These are phyloP conservation scores for Hirtodrosophila cameraria DNA, from an alignment of 2,888 invertebrate genomes.

Conservation along the genomic window DNA sequence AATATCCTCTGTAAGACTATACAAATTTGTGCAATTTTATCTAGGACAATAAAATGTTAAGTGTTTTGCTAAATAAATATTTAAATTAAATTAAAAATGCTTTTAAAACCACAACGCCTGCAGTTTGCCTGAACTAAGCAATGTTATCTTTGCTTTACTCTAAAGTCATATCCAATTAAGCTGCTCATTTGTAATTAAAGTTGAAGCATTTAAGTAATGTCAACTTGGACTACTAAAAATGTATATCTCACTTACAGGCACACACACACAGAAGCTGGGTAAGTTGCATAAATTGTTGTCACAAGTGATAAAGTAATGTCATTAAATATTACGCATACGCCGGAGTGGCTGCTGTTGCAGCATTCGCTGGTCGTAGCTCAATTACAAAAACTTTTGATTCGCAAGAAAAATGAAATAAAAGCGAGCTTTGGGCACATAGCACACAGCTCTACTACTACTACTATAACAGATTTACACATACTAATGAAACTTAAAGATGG, in stretches of 20 bases:
- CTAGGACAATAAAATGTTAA: no score
- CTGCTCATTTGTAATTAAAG: constrained; percentile 47
- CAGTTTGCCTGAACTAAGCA: background rate
- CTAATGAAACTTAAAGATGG: constrained; percentile 74
- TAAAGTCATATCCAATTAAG: constrained; percentile 22
- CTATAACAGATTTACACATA: constrained; percentile 58
- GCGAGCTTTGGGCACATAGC: constrained; percentile 15
- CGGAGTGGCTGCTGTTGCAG: constrained; percentile 13
- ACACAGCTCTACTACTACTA: constrained; percentile 11
- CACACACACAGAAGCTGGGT: background rate
- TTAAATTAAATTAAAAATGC: no score
- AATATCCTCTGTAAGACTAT: no score
- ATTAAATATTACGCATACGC: constrained; percentile 67
- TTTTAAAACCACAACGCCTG: background rate
- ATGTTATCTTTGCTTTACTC: background rate
- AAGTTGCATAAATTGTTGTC: constrained; percentile 54
- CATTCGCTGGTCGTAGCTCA: constrained; percentile 48
- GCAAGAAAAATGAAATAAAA: constrained; percentile 44
- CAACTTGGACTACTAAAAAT: constrained; percentile 14
- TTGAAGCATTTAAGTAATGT: constrained; percentile 34
- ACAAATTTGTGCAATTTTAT: no score
- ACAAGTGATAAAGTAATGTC: constrained; percentile 73
- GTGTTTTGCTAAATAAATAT: no score
- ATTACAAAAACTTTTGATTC: constrained; percentile 64
- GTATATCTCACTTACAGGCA: constrained; percentile 5